Evolutionary conservation across 2,113 vertebrate genomes (phyloP).

Genomic region (Vicugna pacos): DNA sequence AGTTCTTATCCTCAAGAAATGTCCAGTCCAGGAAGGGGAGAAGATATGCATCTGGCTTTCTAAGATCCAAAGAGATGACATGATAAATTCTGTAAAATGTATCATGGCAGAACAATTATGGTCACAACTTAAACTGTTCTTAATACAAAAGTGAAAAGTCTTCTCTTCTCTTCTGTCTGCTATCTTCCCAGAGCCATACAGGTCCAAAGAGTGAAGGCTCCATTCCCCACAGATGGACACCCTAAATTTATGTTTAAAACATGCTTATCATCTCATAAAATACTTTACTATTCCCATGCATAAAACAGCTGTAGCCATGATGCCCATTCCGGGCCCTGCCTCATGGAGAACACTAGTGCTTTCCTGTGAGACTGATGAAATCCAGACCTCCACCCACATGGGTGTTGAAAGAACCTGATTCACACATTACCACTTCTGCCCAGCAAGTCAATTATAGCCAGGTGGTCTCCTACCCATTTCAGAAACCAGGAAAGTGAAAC

Average conservation of each 20-base stretch:
- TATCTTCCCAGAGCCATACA: neutral
- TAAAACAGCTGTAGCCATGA: neutral
- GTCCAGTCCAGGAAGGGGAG: neutral
- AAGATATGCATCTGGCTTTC: neutral
- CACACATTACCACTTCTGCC: slow-evolving; percentile 16
- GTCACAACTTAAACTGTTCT: neutral
- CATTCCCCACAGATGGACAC: neutral
- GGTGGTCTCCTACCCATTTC: neutral
- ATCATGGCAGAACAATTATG: neutral
- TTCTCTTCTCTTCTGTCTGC: neutral
- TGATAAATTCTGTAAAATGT: neutral
- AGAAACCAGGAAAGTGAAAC: slow-evolving; percentile 3
- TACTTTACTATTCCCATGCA: neutral
- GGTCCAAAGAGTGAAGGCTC: neutral
- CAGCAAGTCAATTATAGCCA: slow-evolving; percentile 6
- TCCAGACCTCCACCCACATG: neutral
- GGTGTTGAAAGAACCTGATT: neutral
- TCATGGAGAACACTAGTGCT: neutral
- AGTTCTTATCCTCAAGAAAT: neutral
- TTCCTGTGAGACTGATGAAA: neutral
- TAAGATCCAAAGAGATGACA: neutral
- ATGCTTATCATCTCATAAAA: neutral
- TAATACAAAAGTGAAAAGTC: neutral
- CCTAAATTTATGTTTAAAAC: neutral
- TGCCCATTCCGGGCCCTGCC: neutral